A percentile compares a stretch with the other conserved stretches of the same genome.
Conservation (phyloP, 2,888 invertebrate genomes). For the Agrotis clavis region DNA sequence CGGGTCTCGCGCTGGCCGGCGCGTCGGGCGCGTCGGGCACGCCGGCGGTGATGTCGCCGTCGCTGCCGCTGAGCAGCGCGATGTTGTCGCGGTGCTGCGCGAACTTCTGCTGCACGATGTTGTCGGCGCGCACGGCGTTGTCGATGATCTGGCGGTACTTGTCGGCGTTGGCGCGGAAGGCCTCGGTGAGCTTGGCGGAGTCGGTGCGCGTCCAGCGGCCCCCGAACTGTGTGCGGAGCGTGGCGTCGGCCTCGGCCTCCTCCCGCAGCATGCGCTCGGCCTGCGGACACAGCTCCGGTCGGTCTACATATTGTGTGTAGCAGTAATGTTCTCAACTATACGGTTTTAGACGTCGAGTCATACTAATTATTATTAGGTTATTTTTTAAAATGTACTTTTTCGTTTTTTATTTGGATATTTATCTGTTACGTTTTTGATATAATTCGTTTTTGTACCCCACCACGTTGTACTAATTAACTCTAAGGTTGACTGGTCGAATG, state of each 20-base stretch:
- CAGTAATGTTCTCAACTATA: too few species aligned
- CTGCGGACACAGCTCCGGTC: slow-evolving; percentile 72
- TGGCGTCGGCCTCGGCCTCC: slow-evolving; percentile 97
- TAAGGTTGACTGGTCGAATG: too few species aligned
- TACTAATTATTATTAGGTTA: too few species aligned
- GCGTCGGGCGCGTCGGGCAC: slow-evolving; percentile 95
- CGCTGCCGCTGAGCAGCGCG: slow-evolving; percentile 94
- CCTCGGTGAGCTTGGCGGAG: slow-evolving; percentile 96
- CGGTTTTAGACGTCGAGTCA: too few species aligned
- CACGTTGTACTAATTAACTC: too few species aligned
- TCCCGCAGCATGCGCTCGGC: slow-evolving; percentile 93
- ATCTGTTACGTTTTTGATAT: too few species aligned
- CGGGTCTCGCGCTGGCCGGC: slow-evolving; percentile 22
- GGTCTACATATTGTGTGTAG: too few species aligned
- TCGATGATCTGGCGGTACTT: slow-evolving; percentile 98
- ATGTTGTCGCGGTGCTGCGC: slow-evolving; percentile 94
- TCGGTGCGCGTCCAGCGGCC: slow-evolving; percentile 98
- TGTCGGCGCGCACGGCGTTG: slow-evolving; percentile 96
- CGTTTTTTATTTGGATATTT: too few species aligned
- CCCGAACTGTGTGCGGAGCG: slow-evolving; percentile 97
- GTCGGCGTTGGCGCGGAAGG: slow-evolving; percentile 96
- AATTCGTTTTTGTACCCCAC: too few species aligned
- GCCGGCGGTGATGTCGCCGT: slow-evolving; percentile 93
- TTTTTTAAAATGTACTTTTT: too few species aligned
- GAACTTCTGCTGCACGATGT: slow-evolving; percentile 97